Percentiles rank a stretch among this genome's conserved stretches.
These are phyloP conservation scores for Stigmatopora nigra DNA, from an alignment of 2,113 vertebrate species.

Conservation along the genomic window DNA sequence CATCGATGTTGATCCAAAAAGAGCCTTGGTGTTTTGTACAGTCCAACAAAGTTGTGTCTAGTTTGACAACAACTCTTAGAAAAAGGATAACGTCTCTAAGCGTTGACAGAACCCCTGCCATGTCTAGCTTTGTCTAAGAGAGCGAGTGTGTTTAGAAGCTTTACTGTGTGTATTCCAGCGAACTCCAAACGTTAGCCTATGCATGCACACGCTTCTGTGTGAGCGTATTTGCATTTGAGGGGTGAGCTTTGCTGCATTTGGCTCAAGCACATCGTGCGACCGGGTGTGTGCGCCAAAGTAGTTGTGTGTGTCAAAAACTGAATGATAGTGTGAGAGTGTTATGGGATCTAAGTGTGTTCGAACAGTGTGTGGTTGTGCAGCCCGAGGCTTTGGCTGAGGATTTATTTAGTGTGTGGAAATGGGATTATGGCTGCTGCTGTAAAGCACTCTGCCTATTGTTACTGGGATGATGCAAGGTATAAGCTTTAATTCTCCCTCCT, in stretches of 20 bases:
- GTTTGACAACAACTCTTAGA: conserved; percentile 55
- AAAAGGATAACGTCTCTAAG: conserved; percentile 50
- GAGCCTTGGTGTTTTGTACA: conserved; percentile 26
- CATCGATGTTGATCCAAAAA: conserved; percentile 39
- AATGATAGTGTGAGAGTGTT: conserved; percentile 46
- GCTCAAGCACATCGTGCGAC: conserved; percentile 28
- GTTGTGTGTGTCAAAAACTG: conserved; percentile 17
- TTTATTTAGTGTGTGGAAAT: conserved; percentile 68
- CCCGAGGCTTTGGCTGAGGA: conserved; percentile 62
- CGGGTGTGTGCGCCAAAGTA: conserved; percentile 12
- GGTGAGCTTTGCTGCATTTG: conserved; percentile 48
- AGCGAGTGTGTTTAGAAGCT: conserved; percentile 32
- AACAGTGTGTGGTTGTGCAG: conserved; percentile 62
- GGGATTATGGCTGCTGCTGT: conserved; percentile 67
- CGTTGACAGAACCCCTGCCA: conserved; percentile 55
- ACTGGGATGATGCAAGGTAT: conserved; percentile 66
- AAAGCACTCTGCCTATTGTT: conserved; percentile 66
- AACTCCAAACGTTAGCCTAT: conserved; percentile 27
- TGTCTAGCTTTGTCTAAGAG: conserved; percentile 44
- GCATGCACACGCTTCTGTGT: conserved; percentile 11
- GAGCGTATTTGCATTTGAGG: conserved; percentile 47
- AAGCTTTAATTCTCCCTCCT: conserved; percentile 58
- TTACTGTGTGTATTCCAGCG: conserved; percentile 36
- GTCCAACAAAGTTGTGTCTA: conserved; percentile 56
- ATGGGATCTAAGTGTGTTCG: conserved; percentile 57